phyloP scores from a whole-genome alignment of 2,797 vertebrate species.

The Crypturellus tataupa region DNA sequence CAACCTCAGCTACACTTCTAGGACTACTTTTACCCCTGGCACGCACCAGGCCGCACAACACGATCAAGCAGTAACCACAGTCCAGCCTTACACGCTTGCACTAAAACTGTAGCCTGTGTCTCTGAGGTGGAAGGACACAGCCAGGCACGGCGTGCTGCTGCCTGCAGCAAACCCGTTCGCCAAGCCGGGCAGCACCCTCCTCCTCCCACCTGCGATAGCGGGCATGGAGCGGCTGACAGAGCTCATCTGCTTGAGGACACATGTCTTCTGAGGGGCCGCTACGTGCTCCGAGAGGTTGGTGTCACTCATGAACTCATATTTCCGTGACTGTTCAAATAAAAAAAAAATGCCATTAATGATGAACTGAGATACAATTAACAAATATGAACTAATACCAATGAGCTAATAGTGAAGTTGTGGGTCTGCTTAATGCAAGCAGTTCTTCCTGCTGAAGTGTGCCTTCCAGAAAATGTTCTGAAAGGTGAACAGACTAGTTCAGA shows the following conservation, averaged over 20 bases:
- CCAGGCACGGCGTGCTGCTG: not conserved
- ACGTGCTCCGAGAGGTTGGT: constrained; percentile 92
- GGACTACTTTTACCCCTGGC: too few species aligned
- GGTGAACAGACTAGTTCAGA: not conserved
- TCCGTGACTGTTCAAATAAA: constrained; percentile 89
- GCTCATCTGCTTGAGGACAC: constrained; percentile 87
- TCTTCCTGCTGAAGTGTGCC: not conserved
- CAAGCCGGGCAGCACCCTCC: not conserved
- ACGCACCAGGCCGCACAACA: fast-evolving
- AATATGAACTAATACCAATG: not conserved
- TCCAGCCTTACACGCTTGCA: not conserved
- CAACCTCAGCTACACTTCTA: not conserved
- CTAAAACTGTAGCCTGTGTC: not conserved
- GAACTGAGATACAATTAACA: not conserved
- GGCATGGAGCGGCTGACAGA: constrained; percentile 95
- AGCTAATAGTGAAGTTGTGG: not conserved
- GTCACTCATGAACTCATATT: constrained; percentile 96
- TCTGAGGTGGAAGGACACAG: not conserved
- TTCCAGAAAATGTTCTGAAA: not conserved
- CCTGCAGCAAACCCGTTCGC: not conserved
- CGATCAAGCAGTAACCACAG: not conserved
- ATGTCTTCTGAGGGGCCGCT: constrained; percentile 69
- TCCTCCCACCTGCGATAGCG: constrained; percentile 90
- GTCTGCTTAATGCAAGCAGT: not conserved
- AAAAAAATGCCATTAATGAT: not conserved